A percentile compares a stretch with the other conserved stretches of the same genome.
Evolutionary conservation across 1,140 invertebrate genomes (phyloP).

Genomic region (Leptestheria dahalacensis): DNA sequence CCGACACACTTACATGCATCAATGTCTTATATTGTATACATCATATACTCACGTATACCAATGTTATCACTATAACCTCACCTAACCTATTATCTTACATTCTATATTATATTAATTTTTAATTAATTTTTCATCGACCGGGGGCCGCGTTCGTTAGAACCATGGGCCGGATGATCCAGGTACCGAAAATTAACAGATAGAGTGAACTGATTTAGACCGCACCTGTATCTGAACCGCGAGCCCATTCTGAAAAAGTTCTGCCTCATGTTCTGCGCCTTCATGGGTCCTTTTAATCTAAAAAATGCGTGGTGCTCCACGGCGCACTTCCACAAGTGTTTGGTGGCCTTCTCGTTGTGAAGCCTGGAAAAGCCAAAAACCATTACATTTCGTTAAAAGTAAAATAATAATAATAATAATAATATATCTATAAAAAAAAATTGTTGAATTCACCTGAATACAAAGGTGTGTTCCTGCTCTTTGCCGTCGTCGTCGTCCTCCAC

Average conservation of each 20-base stretch:
- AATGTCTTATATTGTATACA: no score
- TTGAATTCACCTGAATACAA: slow-evolving; percentile 50
- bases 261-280: slow-evolving; percentile 69
- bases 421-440: neutral
- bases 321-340: slow-evolving; percentile 99
- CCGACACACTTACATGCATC: no score
- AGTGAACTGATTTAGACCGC: no score
- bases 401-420: neutral
- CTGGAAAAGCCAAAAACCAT: slow-evolving; percentile 29
- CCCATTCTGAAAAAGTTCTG: slow-evolving; percentile 97
- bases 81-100: neutral
- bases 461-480: slow-evolving; percentile 80
- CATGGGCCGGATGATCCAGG: no score
- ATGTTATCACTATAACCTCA: neutral
- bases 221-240: slow-evolving; percentile 86
- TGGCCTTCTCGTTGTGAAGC: slow-evolving; percentile 88
- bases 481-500: slow-evolving; percentile 93
- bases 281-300: slow-evolving; percentile 80
- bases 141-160: no score
- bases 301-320: slow-evolving; percentile 98
- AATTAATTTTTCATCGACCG: no score
- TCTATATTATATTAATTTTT: neutral
- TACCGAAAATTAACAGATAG: no score
- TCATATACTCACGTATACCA: neutral
- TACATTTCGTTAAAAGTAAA: neutral